A percentile compares a stretch with the other conserved stretches of the same genome.
phyloP scores from a whole-genome alignment of 2,888 invertebrate species.

The Esperia sulphurella region DNA sequence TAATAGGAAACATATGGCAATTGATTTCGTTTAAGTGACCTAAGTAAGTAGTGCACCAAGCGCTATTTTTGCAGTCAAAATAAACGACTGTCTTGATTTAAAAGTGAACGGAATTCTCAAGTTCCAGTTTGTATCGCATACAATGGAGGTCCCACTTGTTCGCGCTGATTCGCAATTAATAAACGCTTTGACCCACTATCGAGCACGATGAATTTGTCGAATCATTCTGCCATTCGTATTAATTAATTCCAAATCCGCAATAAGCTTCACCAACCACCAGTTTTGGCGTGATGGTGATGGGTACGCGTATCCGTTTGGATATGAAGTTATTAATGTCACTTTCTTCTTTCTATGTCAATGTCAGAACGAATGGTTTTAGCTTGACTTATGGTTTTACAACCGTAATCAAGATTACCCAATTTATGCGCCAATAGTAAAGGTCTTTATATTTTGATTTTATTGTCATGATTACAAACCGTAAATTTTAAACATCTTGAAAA shows the following conservation, averaged over 20 bases:
- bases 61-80: slow-evolving; percentile 5
- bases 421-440: not conserved
- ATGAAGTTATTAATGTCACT: slow-evolving; percentile 53
- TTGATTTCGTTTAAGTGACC: not conserved
- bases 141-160: slow-evolving; percentile 66
- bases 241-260: slow-evolving; percentile 58
- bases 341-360: slow-evolving; percentile 52
- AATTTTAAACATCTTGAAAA: too few species aligned
- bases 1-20: not conserved
- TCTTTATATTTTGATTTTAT: too few species aligned
- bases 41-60: not conserved
- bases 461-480: too few species aligned
- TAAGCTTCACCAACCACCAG: slow-evolving; percentile 42
- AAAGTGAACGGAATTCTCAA: slow-evolving; percentile 70
- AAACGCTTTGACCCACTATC: slow-evolving; percentile 66
- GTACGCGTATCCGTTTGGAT: slow-evolving; percentile 37
- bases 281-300: slow-evolving; percentile 40
- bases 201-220: slow-evolving; percentile 48
- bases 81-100: slow-evolving; percentile 34
- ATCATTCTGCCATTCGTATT: slow-evolving; percentile 50
- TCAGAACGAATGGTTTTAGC: slow-evolving; percentile 10
- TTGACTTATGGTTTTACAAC: not conserved
- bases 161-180: slow-evolving; percentile 72
- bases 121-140: slow-evolving; percentile 61
- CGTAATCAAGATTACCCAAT: not conserved